Base-by-base conservation (phyloP, 2,797 vertebrate species). In the Champsocephalus gunnari region DNA sequence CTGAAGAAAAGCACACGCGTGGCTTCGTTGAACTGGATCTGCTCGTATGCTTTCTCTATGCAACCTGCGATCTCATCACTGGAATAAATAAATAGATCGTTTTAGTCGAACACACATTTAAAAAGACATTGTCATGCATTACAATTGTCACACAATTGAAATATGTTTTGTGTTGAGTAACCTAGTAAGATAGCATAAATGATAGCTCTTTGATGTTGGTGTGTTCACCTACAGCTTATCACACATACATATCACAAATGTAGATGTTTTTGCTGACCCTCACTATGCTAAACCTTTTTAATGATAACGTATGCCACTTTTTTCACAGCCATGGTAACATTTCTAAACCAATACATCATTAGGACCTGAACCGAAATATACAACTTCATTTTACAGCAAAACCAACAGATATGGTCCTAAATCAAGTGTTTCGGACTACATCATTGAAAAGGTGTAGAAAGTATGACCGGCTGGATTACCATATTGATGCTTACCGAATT, bases 31-130 rank as follows among this genome's bases (percentile, higher is more conserved):
- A 98, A 97, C 78, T 97, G 96, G 87, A 99, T 97, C 89, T 97
- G 96, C 80, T 98, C 97, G 9, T 98, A 99, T 0, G 97, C 97
- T 72, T 98, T 98, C 89, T 99, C 97, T 51, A 99, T 97, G 91
- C 97, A 99, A 6, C 97, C 96, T 1, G 97, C 97, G 9, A 98
- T 98, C 81, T 99, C 97, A 70, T 97, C 97, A 65, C 97, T 99
- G 90, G 16, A 80, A 87, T 12, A 55, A 0, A 82, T 0, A 38
- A 7, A 38, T 38, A 86, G 3, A 47, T 43, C 14, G 58, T 16
- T 75, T 75, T 21, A 72, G 19, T 10, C 58, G 3, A 64, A 64
- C 11, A 28, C 58, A 21, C 43, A 28, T 28, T 60, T 53, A n/a
- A 61, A 77, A 77, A 59, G 12, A 45, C 28, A 12, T 34, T 9